A percentile compares a stretch with the other conserved stretches of the same genome.
These are phyloP conservation scores for Aphelinus certus DNA, from an alignment of 1,140 invertebrate genomes.

Conservation along the genomic window DNA sequence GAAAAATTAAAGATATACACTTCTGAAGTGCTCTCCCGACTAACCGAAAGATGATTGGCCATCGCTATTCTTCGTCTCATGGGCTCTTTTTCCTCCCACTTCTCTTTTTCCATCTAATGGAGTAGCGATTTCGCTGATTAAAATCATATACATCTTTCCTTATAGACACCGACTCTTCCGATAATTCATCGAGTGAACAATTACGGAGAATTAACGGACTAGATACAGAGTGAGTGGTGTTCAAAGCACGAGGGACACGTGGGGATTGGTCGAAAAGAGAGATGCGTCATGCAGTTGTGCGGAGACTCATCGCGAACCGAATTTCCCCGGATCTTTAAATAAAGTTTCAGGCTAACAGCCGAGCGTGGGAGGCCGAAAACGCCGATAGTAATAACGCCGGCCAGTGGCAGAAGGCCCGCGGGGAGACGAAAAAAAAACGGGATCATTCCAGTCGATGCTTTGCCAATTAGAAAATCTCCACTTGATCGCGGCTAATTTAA, in stretches of 20 bases:
- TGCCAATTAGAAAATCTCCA: too few species aligned
- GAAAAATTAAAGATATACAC: background rate
- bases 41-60: too few species aligned
- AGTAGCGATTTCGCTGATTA: constrained; percentile 4
- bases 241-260: background rate
- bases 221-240: background rate
- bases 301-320: background rate
- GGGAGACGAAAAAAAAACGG: too few species aligned
- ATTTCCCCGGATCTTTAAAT: constrained; percentile 6
- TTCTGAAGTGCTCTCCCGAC: background rate
- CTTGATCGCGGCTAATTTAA: too few species aligned
- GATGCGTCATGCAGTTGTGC: background rate
- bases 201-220: background rate
- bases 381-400: constrained; percentile 6
- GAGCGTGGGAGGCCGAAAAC: background rate
- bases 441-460: too few species aligned
- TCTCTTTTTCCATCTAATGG: too few species aligned
- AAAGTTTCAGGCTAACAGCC: background rate
- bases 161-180: background rate
- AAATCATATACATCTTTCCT: background rate
- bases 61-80: too few species aligned
- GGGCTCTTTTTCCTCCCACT: too few species aligned
- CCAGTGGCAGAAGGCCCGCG: too few species aligned
- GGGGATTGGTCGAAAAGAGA: background rate
- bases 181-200: background rate